Evolutionary conservation across 1,140 invertebrate genomes (phyloP).

Genomic region (Aphelenchoides avenae): DNA sequence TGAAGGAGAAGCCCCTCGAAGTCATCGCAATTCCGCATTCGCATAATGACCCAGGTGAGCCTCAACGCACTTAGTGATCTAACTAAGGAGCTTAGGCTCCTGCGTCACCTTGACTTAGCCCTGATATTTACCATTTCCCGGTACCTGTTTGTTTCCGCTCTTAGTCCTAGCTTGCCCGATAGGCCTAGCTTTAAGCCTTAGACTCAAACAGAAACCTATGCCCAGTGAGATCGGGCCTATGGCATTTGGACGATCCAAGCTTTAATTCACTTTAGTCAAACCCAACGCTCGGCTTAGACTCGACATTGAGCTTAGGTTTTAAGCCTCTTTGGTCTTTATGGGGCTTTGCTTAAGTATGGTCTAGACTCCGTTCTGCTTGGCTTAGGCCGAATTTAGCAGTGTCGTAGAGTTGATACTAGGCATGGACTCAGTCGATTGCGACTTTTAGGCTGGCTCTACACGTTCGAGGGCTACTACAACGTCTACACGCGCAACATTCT

Average conservation of each 20-base stretch:
- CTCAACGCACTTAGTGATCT: neutral
- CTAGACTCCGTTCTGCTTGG: neutral
- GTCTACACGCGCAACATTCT: constrained; percentile 9
- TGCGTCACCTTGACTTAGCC: too few species aligned
- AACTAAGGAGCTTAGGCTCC: neutral
- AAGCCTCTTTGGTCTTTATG: too few species aligned
- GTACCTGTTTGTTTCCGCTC: too few species aligned
- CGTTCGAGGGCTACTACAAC: constrained; percentile 6
- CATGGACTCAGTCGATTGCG: neutral
- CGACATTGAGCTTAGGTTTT: too few species aligned
- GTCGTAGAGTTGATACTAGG: neutral
- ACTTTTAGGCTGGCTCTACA: constrained; percentile 8
- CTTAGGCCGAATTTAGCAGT: neutral
- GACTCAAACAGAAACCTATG: too few species aligned
- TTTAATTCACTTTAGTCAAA: too few species aligned
- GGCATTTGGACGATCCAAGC: too few species aligned
- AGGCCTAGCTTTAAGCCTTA: too few species aligned
- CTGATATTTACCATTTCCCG: too few species aligned
- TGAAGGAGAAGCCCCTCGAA: constrained; percentile 40
- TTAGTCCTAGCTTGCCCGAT: too few species aligned
- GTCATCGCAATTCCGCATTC: constrained; percentile 8
- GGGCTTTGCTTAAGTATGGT: neutral
- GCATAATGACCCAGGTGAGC: constrained; percentile 2
- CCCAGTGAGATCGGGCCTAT: too few species aligned
- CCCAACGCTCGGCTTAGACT: too few species aligned